Evolutionary conservation across 2,888 invertebrate genomes (phyloP).

Genomic region (Coecobrya sp.): DNA sequence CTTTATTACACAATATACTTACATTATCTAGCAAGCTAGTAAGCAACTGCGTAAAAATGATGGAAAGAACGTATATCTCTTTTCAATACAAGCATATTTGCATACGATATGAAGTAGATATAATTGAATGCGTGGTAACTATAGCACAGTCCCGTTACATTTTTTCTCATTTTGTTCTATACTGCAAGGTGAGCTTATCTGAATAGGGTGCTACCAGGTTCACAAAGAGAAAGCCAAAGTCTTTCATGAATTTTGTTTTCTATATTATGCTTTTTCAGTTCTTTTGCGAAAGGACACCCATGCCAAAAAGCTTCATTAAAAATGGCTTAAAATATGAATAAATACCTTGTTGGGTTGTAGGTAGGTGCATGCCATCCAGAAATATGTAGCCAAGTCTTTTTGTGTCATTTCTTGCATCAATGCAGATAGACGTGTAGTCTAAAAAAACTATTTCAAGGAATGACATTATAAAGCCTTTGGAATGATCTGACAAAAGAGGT

Average conservation of each 20-base stretch:
- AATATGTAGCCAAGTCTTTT: background rate
- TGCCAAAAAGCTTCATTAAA: constrained; percentile 25
- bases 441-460: background rate
- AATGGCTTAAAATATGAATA: constrained; percentile 30
- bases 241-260: constrained; percentile 2
- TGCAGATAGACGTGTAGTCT: background rate
- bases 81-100: too few relatives aligned
- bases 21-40: too few relatives aligned
- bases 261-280: background rate
- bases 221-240: background rate
- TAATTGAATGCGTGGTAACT: too few relatives aligned
- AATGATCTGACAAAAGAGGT: background rate
- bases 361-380: background rate
- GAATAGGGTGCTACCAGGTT: background rate
- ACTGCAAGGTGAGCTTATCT: background rate
- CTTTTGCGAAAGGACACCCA: background rate
- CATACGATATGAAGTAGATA: too few relatives aligned
- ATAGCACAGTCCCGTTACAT: too few relatives aligned
- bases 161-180: too few relatives aligned
- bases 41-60: too few relatives aligned
- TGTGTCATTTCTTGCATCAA: background rate
- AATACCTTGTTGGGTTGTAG: background rate
- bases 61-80: too few relatives aligned
- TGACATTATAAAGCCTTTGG: too few relatives aligned
- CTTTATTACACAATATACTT: too few relatives aligned